Base-by-base conservation (phyloP, 2,797 vertebrate species). In the Cuculus canorus region DNA sequence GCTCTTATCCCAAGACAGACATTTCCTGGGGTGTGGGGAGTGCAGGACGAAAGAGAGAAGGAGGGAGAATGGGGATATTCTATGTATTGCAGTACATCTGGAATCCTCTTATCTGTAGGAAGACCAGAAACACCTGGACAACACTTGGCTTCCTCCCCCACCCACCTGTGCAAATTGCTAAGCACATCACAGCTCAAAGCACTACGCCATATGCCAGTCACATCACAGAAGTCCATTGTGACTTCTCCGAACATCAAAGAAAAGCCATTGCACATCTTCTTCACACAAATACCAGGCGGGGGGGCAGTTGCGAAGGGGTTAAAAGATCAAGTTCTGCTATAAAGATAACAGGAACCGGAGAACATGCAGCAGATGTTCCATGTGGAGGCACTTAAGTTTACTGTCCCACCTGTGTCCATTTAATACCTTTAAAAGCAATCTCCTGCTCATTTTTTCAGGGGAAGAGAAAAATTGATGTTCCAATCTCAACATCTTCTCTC, bases 351-450 rank as follows among this genome's bases (percentile, higher is more conserved):
- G 95, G 93, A 95, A 96, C 85, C 90, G 78, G 61, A 92, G 95
- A 96, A 66, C 84, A 65, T 52, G 71, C n/a, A 95, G 81, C 97
- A 97, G 94, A 96, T 97, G 96, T 96, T 94, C 84, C 96, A 96
- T 95, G 93, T 96, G 96, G 93, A 97, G 94, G 78, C 95, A 96
- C 91, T 97, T 97, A 97, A 96, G 84, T 97, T 97, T 96, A 97
- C 93, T 92, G 73, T 95, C 92, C 96, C 96, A 97, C 96, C 96
- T 97, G 96, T 82, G 88, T 96, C 89, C 77, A 54, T 96, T 97
- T 97, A 96, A 91, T 97, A 92, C 88, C 72, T 96, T 95, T 97
- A 94, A 97, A 96, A 96, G 90, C 95, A 96, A 95, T 95, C 94
- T 92, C 94, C 84, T 95, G 73, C 77, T 82, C 64, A 5, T 95